Conservation (phyloP, 1,140 invertebrate genomes). For the Ostrea denselamellosa region DNA sequence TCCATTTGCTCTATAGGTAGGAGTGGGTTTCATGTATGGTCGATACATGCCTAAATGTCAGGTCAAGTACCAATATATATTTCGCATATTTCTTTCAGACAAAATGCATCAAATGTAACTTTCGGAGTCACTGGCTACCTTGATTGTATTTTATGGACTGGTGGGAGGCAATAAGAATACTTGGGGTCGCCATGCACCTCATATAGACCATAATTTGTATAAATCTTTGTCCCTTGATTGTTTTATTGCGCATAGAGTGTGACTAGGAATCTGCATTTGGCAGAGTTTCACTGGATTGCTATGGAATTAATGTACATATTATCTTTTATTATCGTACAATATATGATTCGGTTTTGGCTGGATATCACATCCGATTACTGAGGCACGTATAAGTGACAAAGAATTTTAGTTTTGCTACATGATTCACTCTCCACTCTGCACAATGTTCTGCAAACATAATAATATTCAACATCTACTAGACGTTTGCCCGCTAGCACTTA, state of each 20-base stretch:
- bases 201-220: neutral
- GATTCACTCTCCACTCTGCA: neutral
- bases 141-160: neutral
- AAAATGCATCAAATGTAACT: neutral
- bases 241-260: neutral
- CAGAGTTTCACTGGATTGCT: constrained; percentile 5
- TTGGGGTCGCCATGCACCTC: neutral
- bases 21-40: neutral
- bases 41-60: neutral
- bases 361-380: neutral
- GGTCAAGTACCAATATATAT: neutral
- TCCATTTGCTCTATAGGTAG: neutral
- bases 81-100: neutral
- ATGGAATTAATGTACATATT: constrained; percentile 23
- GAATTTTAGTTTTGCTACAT: neutral
- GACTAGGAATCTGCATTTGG: constrained; percentile 17
- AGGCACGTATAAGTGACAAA: neutral
- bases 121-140: neutral
- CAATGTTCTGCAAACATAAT: no score
- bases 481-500: no score
- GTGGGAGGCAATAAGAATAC: neutral
- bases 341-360: neutral
- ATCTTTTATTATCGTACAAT: constrained; percentile 16
- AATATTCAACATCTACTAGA: no score
- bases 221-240: neutral